Evolutionary conservation across 1,140 invertebrate species (phyloP).

Genomic region (Drosophila novamexicana): DNA sequence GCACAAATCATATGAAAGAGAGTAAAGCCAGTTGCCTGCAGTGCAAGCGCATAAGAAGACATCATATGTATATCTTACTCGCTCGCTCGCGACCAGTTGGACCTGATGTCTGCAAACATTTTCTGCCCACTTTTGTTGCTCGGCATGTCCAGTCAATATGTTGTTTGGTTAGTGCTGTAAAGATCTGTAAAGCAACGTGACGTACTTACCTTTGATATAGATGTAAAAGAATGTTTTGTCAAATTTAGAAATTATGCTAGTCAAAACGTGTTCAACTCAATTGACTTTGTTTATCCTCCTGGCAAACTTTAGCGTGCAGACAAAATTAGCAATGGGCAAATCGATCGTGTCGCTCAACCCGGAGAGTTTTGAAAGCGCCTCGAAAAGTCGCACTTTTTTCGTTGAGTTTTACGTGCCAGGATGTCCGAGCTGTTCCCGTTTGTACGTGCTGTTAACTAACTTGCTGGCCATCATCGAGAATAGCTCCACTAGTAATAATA

Average conservation of each 20-base stretch:
- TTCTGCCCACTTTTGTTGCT: too few relatives aligned
- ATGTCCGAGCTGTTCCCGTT: neutral
- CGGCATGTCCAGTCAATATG: too few relatives aligned
- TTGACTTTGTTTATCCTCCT: too few relatives aligned
- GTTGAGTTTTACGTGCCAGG: neutral
- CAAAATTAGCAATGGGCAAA: neutral
- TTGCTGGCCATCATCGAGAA: neutral
- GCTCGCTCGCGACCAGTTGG: too few relatives aligned
- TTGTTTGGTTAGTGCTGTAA: too few relatives aligned
- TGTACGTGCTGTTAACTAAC: neutral
- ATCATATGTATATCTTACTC: too few relatives aligned
- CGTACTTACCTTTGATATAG: neutral
- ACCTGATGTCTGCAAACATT: too few relatives aligned
- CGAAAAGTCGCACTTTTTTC: neutral
- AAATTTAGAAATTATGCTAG: slow-evolving; percentile 10
- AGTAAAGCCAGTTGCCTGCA: too few relatives aligned
- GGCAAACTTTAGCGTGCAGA: neutral
- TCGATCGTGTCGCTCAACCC: neutral
- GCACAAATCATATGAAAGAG: too few relatives aligned
- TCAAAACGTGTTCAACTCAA: neutral
- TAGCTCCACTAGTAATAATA: too few relatives aligned
- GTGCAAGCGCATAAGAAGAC: too few relatives aligned
- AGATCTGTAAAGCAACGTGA: too few relatives aligned
- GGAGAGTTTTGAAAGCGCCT: neutral
- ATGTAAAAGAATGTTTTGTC: neutral